Evolutionary conservation across 2,797 vertebrate species (phyloP).

Genomic region (Falco columbarius): DNA sequence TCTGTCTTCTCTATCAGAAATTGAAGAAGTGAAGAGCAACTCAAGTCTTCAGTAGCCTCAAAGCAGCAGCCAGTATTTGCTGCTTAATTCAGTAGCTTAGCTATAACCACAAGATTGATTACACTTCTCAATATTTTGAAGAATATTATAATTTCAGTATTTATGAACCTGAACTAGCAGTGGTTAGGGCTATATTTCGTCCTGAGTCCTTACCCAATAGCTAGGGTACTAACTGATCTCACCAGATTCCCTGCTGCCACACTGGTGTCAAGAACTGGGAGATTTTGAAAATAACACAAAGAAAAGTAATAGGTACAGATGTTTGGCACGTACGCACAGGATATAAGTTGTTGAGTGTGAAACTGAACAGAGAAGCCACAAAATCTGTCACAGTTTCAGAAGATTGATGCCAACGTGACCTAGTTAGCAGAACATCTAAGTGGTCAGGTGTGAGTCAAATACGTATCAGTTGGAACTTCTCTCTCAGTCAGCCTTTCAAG

Average conservation of each 20-base stretch:
- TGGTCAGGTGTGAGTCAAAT: background rate
- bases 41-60: background rate
- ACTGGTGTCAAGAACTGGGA: background rate
- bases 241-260: background rate
- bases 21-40: background rate
- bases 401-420: conserved; percentile 30
- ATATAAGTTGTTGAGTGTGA: conserved; percentile 42
- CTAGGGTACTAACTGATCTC: background rate
- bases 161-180: background rate
- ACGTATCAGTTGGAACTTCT: background rate
- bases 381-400: conserved; percentile 34
- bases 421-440: conserved; percentile 11
- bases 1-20: background rate
- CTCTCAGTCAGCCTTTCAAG: background rate
- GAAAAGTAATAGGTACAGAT: background rate
- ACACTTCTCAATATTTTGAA: background rate
- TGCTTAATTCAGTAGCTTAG: background rate
- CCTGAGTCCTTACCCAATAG: background rate
- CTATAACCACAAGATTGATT: background rate
- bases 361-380: conserved; percentile 40
- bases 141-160: background rate
- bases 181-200: background rate
- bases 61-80: background rate
- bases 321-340: background rate
- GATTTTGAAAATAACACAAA: background rate